These are phyloP conservation scores for Saiga tatarica DNA, from an alignment of 2,113 vertebrate genomes.

Conservation along the genomic window DNA sequence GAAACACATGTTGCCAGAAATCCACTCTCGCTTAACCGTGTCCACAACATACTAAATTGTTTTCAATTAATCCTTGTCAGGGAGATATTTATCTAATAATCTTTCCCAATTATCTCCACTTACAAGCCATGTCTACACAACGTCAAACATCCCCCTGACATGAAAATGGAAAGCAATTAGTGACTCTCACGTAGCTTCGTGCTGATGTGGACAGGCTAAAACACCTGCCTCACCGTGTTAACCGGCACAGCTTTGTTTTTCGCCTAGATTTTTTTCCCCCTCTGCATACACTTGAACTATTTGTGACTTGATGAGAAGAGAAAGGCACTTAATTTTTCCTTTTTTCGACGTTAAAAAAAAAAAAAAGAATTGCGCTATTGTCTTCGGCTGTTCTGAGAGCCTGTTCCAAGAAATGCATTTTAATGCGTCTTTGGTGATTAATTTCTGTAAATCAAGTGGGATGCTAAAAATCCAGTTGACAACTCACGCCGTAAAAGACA, in stretches of 20 bases:
- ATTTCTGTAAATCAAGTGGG: not conserved
- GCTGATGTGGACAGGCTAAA: rapidly evolving
- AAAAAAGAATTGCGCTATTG: rapidly evolving
- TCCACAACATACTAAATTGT: not conserved
- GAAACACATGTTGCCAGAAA: not conserved
- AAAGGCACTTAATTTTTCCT: not conserved
- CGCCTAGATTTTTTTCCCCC: rapidly evolving
- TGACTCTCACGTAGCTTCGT: rapidly evolving
- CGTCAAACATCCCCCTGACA: not conserved
- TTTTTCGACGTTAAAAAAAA: not conserved
- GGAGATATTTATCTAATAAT: not conserved
- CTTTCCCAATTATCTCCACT: not conserved
- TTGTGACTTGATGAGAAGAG: not conserved
- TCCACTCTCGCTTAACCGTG: rapidly evolving
- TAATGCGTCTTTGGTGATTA: not conserved
- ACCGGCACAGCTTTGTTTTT: rapidly evolving
- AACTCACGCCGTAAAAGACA: conserved; percentile 60
- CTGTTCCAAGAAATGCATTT: not conserved
- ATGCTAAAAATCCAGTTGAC: conserved; percentile 49
- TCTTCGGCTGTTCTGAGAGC: not conserved
- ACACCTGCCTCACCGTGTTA: rapidly evolving
- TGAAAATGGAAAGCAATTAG: rapidly evolving
- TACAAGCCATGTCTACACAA: not conserved
- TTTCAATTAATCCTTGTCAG: not conserved
- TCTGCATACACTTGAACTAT: rapidly evolving